Evolutionary conservation across 2,113 vertebrate species (phyloP), one percentile per base, ranked within the genome.

Genomic region (Rhipidura dahli): DNA sequence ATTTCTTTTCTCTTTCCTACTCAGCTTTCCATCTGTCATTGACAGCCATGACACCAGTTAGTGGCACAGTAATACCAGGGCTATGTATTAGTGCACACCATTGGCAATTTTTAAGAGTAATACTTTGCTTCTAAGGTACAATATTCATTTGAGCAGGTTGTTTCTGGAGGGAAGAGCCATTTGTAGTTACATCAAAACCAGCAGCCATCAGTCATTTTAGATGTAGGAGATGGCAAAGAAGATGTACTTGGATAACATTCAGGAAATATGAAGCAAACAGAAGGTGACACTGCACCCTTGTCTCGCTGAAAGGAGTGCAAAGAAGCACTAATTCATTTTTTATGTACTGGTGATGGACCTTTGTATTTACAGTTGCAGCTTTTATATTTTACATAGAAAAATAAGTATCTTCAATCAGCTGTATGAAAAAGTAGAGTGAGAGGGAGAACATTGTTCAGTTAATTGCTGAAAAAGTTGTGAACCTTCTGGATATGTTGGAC

Each of bases 141-240:
- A 33, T 71, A 64, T 76, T 93, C 30, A 24, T 93, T 89, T 63
- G 73, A 94, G 57, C 60, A 75, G 64, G 65, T 85, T 95, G 72
- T 97, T 95, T 96, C 93, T 95, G 80, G 90, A 92, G 91, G 93
- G 83, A 54, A 91, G 31, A 92, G 50, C 63, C 45, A 60, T 90
- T 94, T 91, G 81, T 92, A 96, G 90, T 94, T 85, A 70, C 50
- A 63, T 90, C 65, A 83, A 72, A 93, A 79, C 2, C 17, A 61
- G 49, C 47, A 90, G 47, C 73, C 56, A 66, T 97, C 83, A 56
- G 37, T 95, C 91, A 82, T 40, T 87, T 82, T 26, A 45, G 45
- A 56, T 85, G 65, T 11, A 71, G 24, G 50, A 75, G 53, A 68
- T 11, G 10, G 45, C 37, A 75, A 33, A 78, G 77, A 90, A 54